A percentile compares a stretch with the other conserved stretches of the same genome.
Conservation (phyloP, 2,797 vertebrate species). For the Gallinago stenura region DNA sequence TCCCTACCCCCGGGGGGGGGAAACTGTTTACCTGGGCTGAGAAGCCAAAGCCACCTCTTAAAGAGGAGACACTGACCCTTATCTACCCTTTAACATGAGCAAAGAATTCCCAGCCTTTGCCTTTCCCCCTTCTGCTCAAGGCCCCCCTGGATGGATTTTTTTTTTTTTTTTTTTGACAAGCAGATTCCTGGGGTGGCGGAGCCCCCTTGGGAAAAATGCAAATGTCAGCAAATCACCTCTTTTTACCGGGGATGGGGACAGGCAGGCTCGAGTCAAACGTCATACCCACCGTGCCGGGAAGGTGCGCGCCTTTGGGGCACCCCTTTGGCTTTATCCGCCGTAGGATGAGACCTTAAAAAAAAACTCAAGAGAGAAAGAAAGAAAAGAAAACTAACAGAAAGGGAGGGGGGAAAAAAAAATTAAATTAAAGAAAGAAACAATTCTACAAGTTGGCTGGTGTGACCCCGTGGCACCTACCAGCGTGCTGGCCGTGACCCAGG, state of each 20-base stretch:
- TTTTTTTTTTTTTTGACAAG: not conserved
- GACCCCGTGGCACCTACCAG: conserved; percentile 59
- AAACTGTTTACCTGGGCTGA: conserved; percentile 16
- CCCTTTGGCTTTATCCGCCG: not conserved
- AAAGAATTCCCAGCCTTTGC: not conserved
- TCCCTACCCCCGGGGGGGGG: not conserved
- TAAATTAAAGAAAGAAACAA: not conserved
- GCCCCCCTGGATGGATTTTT: not conserved
- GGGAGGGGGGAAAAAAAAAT: no score
- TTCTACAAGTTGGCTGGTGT: conserved; percentile 44
- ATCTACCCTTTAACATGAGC: conserved; percentile 2
- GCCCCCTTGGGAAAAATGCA: conserved; percentile 36
- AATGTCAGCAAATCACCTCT: conserved; percentile 25
- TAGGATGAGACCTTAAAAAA: not conserved
- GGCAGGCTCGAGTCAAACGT: not conserved
- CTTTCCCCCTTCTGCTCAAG: not conserved
- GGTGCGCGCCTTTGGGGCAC: not conserved
- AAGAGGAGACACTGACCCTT: conserved; percentile 26
- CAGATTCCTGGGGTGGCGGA: not conserved
- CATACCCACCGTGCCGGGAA: not conserved
- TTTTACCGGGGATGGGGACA: not conserved
- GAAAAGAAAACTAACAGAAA: no score
- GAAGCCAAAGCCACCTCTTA: conserved; percentile 22
- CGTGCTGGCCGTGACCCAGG: conserved; percentile 49
- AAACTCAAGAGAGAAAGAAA: not conserved